phyloP scores from a whole-genome alignment of 2,888 invertebrate genomes.

The Xestia xanthographa region DNA sequence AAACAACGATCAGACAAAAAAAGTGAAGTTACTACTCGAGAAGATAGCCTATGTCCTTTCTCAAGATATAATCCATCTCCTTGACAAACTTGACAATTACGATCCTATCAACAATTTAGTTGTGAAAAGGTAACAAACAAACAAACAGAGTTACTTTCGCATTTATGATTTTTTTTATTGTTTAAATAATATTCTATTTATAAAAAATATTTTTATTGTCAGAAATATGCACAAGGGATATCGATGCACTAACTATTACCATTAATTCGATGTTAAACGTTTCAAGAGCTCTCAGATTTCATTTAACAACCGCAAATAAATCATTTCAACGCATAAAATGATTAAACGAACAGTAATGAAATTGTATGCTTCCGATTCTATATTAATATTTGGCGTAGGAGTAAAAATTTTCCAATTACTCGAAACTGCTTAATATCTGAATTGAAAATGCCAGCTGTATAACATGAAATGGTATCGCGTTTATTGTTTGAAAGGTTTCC shows the following conservation, averaged over 20 bases:
- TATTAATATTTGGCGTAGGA: neutral
- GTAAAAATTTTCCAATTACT: neutral
- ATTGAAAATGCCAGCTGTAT: neutral
- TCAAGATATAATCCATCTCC: no score
- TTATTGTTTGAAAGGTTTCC: slow-evolving; percentile 23
- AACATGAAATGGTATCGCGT: neutral
- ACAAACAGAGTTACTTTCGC: neutral
- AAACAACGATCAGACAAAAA: neutral
- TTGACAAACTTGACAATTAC: no score
- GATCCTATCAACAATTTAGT: no score
- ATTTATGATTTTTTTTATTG: neutral
- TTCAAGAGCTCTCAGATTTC: neutral
- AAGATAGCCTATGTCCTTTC: no score
- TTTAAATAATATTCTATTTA: neutral
- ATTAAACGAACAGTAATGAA: neutral
- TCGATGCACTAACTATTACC: neutral
- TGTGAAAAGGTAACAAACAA: neutral
- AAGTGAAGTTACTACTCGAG: neutral
- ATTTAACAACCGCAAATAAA: neutral
- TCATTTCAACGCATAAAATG: neutral
- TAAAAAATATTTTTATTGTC: neutral
- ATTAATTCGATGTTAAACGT: neutral
- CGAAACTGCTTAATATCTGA: neutral
- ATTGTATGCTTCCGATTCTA: neutral
- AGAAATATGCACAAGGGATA: neutral